A percentile compares a stretch with the other conserved stretches of the same genome.
Evolutionary conservation across 2,113 vertebrate genomes (phyloP).

Genomic region (Grantiella picta): DNA sequence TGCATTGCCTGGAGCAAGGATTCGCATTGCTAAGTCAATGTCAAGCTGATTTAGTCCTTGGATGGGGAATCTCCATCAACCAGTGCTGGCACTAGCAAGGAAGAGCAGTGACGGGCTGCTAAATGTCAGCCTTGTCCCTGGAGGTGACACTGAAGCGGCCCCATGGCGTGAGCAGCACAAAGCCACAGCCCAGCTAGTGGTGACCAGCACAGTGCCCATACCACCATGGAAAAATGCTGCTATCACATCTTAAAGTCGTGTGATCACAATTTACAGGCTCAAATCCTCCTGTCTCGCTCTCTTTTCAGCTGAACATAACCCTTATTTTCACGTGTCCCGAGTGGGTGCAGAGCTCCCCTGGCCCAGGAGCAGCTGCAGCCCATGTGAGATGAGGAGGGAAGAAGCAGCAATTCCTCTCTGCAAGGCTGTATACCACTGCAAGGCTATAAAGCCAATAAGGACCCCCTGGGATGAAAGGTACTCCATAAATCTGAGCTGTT

Average conservation of each 20-base stretch:
- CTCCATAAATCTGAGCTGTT: slow-evolving; percentile 46
- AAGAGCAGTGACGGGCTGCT: not conserved
- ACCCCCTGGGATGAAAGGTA: not conserved
- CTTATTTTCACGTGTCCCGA: not conserved
- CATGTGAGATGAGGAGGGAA: not conserved
- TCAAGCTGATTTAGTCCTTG: slow-evolving; percentile 18
- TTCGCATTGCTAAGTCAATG: not conserved
- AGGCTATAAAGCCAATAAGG: not conserved
- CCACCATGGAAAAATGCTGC: not conserved
- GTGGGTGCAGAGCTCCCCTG: not conserved
- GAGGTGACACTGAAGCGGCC: fast-evolving
- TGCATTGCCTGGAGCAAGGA: slow-evolving; percentile 40
- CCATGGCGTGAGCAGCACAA: not conserved
- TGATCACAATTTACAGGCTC: not conserved
- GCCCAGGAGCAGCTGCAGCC: not conserved
- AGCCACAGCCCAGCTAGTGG: not conserved
- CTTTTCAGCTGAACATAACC: not conserved
- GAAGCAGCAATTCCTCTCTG: not conserved
- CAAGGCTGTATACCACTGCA: not conserved
- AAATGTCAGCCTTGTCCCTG: not conserved
- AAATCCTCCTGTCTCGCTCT: not conserved
- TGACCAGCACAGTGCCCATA: not conserved
- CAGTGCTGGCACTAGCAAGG: not conserved
- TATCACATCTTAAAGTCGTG: fast-evolving
- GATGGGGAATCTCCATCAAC: not conserved